Percentiles rank a stretch among this genome's conserved stretches.
phyloP scores from a whole-genome alignment of 2,888 invertebrate genomes.

The Caenorhabditis afra region DNA sequence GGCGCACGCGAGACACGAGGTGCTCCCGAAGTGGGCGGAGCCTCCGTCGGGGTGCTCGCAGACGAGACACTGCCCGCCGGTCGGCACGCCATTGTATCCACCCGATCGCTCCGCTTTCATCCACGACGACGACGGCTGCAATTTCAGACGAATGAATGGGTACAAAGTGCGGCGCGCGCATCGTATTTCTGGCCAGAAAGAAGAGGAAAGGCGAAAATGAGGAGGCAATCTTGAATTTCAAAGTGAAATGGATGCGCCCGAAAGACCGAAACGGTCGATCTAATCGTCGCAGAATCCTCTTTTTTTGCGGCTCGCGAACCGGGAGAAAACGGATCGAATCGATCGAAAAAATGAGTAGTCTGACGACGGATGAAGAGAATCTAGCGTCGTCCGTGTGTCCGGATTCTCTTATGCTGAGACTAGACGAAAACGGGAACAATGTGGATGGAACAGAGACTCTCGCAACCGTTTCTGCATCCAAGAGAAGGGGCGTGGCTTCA shows the following conservation, averaged over 20 bases:
- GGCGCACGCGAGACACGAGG: constrained; percentile 73
- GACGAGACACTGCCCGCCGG: constrained; percentile 58
- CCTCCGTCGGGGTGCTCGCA: constrained; percentile 68
- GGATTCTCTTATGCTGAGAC: no score
- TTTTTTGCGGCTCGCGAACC: not conserved
- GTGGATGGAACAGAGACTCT: no score
- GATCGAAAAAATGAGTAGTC: constrained; percentile 1
- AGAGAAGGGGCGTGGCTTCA: no score
- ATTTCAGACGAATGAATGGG: not conserved
- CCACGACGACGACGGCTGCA: not conserved
- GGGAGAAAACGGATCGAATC: not conserved
- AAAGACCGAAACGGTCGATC: not conserved
- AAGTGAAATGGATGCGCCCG: constrained; percentile 7
- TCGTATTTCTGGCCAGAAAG: no score
- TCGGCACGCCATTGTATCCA: constrained; percentile 17
- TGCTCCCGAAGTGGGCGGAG: constrained; percentile 70
- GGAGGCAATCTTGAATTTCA: not conserved
- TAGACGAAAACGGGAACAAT: no score
- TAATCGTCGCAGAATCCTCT: constrained; percentile 1
- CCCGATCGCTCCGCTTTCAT: constrained; percentile 40
- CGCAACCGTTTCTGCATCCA: no score
- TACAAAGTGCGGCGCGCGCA: not conserved
- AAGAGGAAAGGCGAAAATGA: not conserved
- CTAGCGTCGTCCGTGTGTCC: not conserved
- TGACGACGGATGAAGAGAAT: not conserved